Evolutionary conservation across 2,113 vertebrate genomes (phyloP).

Genomic region (Ophiodon elongatus): DNA sequence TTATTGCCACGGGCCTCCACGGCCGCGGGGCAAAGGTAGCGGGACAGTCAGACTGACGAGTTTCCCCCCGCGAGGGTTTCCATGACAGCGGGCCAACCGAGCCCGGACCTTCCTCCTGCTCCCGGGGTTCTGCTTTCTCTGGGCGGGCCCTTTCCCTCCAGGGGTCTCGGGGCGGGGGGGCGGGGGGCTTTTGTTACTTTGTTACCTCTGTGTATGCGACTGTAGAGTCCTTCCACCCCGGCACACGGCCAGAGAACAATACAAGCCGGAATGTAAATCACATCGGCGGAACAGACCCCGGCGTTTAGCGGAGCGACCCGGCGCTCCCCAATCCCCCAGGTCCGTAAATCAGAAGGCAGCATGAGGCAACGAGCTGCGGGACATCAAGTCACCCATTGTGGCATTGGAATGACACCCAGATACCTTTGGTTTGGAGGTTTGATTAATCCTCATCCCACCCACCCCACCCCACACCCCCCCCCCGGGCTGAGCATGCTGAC

Average conservation of each 20-base stretch:
- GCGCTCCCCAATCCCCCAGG: constrained; percentile 7
- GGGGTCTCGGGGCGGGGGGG: constrained; percentile 73
- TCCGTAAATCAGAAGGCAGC: constrained; percentile 61
- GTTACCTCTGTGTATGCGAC: constrained; percentile 58
- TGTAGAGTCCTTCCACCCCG: constrained; percentile 63
- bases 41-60: constrained; percentile 26
- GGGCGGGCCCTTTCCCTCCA: constrained; percentile 47
- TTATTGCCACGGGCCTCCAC: constrained; percentile 41
- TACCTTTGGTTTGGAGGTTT: neutral
- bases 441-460: neutral
- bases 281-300: constrained; percentile 16
- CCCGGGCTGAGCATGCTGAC: neutral
- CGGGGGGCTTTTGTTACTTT: too few relatives aligned
- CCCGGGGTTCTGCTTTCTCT: constrained; percentile 64
- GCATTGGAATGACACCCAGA: neutral
- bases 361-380: constrained; percentile 13
- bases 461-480: too few relatives aligned
- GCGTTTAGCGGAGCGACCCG: constrained; percentile 29
- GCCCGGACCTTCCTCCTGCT: constrained; percentile 38
- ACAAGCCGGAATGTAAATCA: constrained; percentile 55
- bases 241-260: constrained; percentile 63
- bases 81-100: constrained; percentile 60
- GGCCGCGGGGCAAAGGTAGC: constrained; percentile 6
- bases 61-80: constrained; percentile 55
- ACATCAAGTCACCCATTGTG: constrained; percentile 11